phyloP scores from a whole-genome alignment of 2,888 invertebrate species.

The Drosophila maculinotata region DNA sequence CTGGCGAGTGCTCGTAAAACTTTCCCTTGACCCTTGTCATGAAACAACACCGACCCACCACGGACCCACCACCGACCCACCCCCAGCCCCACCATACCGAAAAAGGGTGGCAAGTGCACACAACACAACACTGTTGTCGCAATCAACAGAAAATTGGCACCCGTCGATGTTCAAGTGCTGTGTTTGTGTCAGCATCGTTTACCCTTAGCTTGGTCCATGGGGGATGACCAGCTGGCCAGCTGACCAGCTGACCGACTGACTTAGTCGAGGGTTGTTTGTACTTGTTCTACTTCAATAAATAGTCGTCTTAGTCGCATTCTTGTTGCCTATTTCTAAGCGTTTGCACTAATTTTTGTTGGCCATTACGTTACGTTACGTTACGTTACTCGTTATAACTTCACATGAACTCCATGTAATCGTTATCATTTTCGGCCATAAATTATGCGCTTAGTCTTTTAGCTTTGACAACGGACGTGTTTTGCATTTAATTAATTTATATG shows the following conservation, averaged over 20 bases:
- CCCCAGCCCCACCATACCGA: conserved; percentile 9
- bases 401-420: conserved; percentile 43
- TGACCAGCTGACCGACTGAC: conserved; percentile 63
- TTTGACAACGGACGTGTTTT: conserved; percentile 48
- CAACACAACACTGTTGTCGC: conserved; percentile 44
- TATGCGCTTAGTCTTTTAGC: conserved; percentile 17
- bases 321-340: conserved; percentile 43
- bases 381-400: background rate
- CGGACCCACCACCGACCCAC: conserved; percentile 1
- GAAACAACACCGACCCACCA: conserved; percentile 14
- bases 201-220: conserved; percentile 49
- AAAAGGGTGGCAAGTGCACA: conserved; percentile 39
- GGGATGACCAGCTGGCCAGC: conserved; percentile 24
- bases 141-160: conserved; percentile 77
- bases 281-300: conserved; percentile 55
- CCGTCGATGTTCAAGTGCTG: conserved; percentile 56
- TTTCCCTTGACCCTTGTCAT: conserved; percentile 75
- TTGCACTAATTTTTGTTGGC: conserved; percentile 35
- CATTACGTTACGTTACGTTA: conserved; percentile 44
- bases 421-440: conserved; percentile 64
- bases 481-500: conserved; percentile 62
- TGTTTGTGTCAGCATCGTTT: conserved; percentile 72
- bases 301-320: conserved; percentile 52
- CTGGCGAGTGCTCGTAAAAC: conserved; percentile 56
- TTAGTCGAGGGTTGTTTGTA: conserved; percentile 60